Evolutionary conservation across 2,113 vertebrate species (phyloP).

Genomic region (Lycocorax pyrrhopterus): DNA sequence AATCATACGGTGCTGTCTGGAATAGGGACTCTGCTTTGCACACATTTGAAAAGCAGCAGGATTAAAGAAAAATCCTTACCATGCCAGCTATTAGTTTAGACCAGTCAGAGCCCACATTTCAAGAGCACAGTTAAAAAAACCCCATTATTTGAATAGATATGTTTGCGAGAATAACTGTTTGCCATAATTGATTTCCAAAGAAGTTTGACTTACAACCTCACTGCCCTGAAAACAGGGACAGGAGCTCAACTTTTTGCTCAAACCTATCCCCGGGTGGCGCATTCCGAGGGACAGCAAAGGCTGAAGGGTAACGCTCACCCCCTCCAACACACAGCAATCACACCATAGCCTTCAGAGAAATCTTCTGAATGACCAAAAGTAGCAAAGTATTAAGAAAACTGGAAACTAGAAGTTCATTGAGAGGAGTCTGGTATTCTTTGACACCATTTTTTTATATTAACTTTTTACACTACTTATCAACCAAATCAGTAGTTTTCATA

Average conservation of each 20-base stretch:
- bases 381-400: neutral
- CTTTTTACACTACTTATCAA: neutral
- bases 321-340: neutral
- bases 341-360: neutral
- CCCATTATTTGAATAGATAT: neutral
- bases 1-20: neutral
- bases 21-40: neutral
- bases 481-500: neutral
- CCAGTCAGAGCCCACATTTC: neutral
- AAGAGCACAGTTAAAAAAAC: neutral
- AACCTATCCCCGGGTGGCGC: neutral
- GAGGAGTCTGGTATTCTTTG: neutral
- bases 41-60: neutral
- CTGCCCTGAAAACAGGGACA: neutral
- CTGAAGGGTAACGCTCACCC: accelerated
- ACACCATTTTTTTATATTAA: neutral
- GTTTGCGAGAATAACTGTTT: neutral
- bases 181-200: neutral
- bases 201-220: neutral
- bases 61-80: neutral
- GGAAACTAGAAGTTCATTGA: neutral
- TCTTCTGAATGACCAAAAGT: neutral
- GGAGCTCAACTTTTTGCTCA: neutral
- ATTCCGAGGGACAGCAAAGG: neutral
- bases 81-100: neutral